Percentiles rank a stretch among this genome's conserved stretches.
Conservation (phyloP, 1,140 invertebrate genomes). For the Microvelia longipes region DNA sequence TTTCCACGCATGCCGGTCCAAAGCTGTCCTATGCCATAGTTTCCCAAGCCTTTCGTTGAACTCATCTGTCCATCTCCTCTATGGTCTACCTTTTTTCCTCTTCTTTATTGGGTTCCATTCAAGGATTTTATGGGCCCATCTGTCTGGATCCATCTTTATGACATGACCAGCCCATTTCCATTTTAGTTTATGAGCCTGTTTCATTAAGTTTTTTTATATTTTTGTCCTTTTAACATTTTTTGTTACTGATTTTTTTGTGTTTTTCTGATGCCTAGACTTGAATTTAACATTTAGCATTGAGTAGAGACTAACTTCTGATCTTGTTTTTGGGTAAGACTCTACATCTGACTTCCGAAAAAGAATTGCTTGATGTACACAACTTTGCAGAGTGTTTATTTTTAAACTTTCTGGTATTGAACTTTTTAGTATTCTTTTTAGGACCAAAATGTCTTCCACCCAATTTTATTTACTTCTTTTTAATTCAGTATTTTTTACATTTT, state of each 20-base stretch:
- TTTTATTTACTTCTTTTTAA: slow-evolving; percentile 24
- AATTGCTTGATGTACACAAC: neutral
- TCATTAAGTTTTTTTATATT: neutral
- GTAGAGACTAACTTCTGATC: neutral
- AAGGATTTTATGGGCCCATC: slow-evolving; percentile 5
- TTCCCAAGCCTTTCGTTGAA: neutral
- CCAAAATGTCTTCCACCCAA: neutral
- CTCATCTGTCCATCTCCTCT: slow-evolving; percentile 12
- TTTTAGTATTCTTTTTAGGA: neutral
- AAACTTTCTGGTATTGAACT: neutral
- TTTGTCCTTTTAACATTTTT: neutral
- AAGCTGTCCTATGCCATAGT: neutral
- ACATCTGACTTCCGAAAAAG: neutral
- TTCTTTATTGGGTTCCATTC: slow-evolving; percentile 1
- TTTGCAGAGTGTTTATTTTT: neutral
- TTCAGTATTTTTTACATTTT: slow-evolving; percentile 2
- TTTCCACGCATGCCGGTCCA: neutral
- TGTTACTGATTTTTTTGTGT: neutral
- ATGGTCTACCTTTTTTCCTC: slow-evolving; percentile 11
- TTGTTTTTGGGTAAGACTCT: neutral
- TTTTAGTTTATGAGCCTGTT: neutral
- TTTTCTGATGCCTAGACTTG: neutral
- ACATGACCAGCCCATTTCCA: slow-evolving; percentile 17
- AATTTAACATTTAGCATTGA: neutral
- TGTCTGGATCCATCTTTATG: slow-evolving; percentile 1